These are phyloP conservation scores for Suncus etruscus DNA, from an alignment of 2,113 vertebrate species.

Conservation along the genomic window DNA sequence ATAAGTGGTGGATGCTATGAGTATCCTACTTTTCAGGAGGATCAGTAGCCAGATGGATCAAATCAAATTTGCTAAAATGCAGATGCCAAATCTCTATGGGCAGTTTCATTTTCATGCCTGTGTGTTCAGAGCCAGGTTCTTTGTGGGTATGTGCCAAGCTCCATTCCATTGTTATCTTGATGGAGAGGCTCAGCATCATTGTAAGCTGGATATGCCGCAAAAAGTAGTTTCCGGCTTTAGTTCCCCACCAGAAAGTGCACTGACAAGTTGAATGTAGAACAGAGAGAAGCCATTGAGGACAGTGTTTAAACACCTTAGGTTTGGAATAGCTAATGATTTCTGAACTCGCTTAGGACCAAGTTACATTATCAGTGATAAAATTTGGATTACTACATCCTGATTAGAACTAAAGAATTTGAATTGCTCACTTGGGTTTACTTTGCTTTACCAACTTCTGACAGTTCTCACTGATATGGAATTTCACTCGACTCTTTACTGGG, in stretches of 20 bases:
- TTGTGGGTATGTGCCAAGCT: conserved; percentile 43
- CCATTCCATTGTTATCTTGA: conserved; percentile 1
- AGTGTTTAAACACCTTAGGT: not conserved
- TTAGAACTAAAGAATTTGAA: not conserved
- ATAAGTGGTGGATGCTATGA: conserved; percentile 40
- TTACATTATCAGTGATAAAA: not conserved
- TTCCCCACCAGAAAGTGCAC: not conserved
- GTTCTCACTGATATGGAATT: conserved; percentile 4
- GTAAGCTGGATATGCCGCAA: not conserved
- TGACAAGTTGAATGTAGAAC: not conserved
- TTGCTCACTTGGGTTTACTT: not conserved
- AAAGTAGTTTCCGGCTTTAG: conserved; percentile 19
- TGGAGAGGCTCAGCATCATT: not conserved
- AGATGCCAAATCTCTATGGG: conserved; percentile 58
- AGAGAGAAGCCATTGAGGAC: not conserved
- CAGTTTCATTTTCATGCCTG: conserved; percentile 63
- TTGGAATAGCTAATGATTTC: not conserved
- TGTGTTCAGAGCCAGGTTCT: conserved; percentile 59
- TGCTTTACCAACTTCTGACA: not conserved
- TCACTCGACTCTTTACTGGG: not conserved
- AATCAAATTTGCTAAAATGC: conserved; percentile 32
- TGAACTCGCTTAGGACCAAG: not conserved
- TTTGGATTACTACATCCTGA: not conserved
- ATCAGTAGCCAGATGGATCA: conserved; percentile 69
- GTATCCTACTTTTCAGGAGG: conserved; percentile 49